Percentiles rank a stretch among this genome's conserved stretches.
These are phyloP conservation scores for Tetraneura akinire DNA, from an alignment of 1,140 invertebrate genomes.

Conservation along the genomic window DNA sequence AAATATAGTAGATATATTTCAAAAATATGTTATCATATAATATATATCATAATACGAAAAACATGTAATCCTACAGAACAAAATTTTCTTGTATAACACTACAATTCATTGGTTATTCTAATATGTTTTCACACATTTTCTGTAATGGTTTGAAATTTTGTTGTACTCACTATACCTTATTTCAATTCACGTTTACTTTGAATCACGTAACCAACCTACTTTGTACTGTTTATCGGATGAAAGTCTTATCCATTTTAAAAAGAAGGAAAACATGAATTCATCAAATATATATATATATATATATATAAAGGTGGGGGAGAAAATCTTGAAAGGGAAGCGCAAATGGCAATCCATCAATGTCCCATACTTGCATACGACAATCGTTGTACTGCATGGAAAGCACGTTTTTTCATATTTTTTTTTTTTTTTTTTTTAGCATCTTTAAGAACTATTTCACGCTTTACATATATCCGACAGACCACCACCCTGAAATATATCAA, in stretches of 20 bases:
- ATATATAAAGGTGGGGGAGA: not conserved
- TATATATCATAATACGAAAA: no score
- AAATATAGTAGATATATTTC: no score
- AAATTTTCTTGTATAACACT: no score
- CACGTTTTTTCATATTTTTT: no score
- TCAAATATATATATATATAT: not conserved
- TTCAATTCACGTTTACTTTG: not conserved
- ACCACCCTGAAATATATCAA: conserved; percentile 27
- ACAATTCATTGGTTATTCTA: not conserved
- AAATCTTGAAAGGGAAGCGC: conserved; percentile 6
- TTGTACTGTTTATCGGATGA: conserved; percentile 31
- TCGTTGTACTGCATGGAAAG: conserved; percentile 26
- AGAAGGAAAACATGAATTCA: conserved; percentile 28
- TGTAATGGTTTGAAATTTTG: not conserved
- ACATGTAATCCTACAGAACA: no score
- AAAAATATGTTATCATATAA: no score
- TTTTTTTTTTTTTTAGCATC: conserved; percentile 29
- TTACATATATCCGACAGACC: conserved; percentile 6
- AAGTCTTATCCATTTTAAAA: conserved; percentile 41
- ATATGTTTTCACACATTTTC: not conserved
- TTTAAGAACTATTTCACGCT: conserved; percentile 41
- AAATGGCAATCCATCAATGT: conserved; percentile 44
- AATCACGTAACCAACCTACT: conserved; percentile 3
- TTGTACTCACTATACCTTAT: not conserved
- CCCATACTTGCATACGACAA: not conserved